Evolutionary conservation across 2,797 vertebrate species (phyloP), one percentile per base, ranked within the genome.

Genomic region (Odontamblyopus lacepedii): DNA sequence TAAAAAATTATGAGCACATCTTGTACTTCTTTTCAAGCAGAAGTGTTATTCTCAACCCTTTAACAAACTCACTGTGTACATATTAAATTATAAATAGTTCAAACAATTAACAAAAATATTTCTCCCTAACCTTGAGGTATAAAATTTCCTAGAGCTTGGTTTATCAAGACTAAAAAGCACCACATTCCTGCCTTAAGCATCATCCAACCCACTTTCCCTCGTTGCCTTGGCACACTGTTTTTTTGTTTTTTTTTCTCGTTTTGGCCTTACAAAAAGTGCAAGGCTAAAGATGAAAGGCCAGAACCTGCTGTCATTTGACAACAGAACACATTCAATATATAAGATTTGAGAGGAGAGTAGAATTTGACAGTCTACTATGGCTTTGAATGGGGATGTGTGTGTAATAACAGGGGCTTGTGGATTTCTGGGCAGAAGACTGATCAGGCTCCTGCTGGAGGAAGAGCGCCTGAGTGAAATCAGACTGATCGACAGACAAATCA

Each of bases 391-490:
- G 1, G 92, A 95, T 11, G 94, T 94, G 71, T 98, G 95, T 57
- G 91, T 98, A 78, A 94, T 98, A 88, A 98, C 96, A 0, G 98
- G 97, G 69, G 97, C 96, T 4, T 90, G 93, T 59, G 97, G 98
- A 1, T 98, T 99, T 79, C 91, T 99, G 75, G 98, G 98, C 1
- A 91, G 86, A 78, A 94, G 90, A 76, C 93, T 97, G 41, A 74
- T 96, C 67, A n/a, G 18, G 71, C 81, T 97, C 80, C 83, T 99
- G 83, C 77, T 95, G 78, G 93, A 96, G 60, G 95, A 97, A 32
- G 95, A 96, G 81, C 88, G 89, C 0, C 76, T 93, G 68, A 87
- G 93, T 1, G 96, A 98, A 91, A 80, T 99, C 18, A 91, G 96
- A 0, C 83, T 94, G 60, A 83, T 98, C 79, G 97, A 99, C 92